phyloP scores from a whole-genome alignment of 2,797 vertebrate genomes.

The Danio aesculapii region DNA sequence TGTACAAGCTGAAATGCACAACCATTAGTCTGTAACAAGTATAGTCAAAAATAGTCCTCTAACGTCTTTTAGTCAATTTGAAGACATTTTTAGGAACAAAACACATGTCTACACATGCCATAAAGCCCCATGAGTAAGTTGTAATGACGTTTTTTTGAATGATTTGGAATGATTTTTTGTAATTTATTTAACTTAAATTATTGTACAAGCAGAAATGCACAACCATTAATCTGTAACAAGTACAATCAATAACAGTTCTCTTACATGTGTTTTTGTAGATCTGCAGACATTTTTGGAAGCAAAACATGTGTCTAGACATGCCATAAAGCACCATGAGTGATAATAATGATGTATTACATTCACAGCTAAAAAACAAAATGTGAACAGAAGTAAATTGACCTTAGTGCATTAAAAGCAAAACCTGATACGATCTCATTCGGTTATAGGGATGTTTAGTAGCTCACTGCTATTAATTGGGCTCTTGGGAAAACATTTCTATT shows the following conservation, averaged over 20 bases:
- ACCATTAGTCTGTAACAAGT: neutral
- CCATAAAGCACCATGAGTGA: neutral
- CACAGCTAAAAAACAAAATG: neutral
- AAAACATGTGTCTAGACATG: neutral
- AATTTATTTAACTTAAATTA: too few species aligned
- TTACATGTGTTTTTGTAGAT: neutral
- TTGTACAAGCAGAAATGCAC: neutral
- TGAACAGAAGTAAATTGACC: conserved; percentile 50
- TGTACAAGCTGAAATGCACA: neutral
- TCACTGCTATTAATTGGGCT: conserved; percentile 36
- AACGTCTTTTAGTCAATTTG: neutral
- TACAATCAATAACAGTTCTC: neutral
- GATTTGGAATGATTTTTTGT: too few species aligned
- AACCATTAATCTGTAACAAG: neutral
- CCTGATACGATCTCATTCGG: conserved; percentile 57
- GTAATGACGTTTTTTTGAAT: too few species aligned
- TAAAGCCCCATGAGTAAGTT: neutral
- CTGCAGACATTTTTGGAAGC: neutral
- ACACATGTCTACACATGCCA: neutral
- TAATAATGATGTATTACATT: neutral
- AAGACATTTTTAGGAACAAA: neutral
- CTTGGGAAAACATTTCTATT: conserved; percentile 23
- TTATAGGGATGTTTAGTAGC: conserved; percentile 14
- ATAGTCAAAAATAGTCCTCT: neutral
- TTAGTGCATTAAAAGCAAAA: conserved; percentile 30